Evolutionary conservation across 1,140 invertebrate genomes (phyloP), one percentile per base, ranked within the genome.

Genomic region (Drusus annulatus): DNA sequence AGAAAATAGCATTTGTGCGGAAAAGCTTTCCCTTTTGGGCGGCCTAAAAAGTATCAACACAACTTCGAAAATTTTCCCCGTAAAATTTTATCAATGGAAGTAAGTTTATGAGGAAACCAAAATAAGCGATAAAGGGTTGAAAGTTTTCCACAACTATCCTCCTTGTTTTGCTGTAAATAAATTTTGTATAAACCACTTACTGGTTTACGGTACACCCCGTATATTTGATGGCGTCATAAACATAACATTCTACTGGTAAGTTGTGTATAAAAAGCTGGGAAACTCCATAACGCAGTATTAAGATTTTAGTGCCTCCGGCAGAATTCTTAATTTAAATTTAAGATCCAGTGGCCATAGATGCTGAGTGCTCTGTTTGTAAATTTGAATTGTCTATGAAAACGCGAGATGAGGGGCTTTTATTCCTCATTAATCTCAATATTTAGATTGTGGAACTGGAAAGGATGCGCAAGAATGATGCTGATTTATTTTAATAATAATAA

Each of bases 161-260:
- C 56, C 62, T 21, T 65, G 62, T 65, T 65, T 65, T 65, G 23
- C 31, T 19, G 68, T 17, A 25, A 71, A 45, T 71, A 71, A 76
- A 76, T 62, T 62, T 62, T 76, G 75, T 65, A 76, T 62, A 28
- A 76, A 62, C 75, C 75, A 76, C 75, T 76, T 76, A 62, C 75
- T n/a, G 75, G 54, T 76, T 76, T 76, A 76, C 36, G 75, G 58
- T 50, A 76, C 75, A 17, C 21, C 5, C 68, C n/a, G 68, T 62
- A 54, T 62, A 65, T 60, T 76, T 76, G 63, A 76, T 63, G 25
- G 28, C 58, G 19, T 45, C 75, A 65, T 76, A 76, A 76, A 76
- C 75, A 62, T 76, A 31, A 76, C 75, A 62, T 76, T 76, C 56
- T 45, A 21, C 75, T 45, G 56, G 60, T 76, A 62, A 76, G 56